These are phyloP conservation scores for Periophthalmus magnuspinnatus DNA, from an alignment of 2,797 vertebrate species.

Conservation along the genomic window DNA sequence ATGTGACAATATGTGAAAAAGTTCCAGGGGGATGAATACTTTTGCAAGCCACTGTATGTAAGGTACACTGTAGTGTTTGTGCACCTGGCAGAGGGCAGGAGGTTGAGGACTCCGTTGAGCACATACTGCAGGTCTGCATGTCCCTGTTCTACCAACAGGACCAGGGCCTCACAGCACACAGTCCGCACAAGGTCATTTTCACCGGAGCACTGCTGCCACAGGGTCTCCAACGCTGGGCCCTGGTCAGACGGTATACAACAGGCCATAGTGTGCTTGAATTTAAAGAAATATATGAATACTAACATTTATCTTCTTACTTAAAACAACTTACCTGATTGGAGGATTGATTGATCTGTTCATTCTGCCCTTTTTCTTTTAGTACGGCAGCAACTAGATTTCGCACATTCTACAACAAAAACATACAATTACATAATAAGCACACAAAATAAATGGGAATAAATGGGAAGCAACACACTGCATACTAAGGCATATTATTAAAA, in stretches of 20 bases:
- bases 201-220: slow-evolving; percentile 92
- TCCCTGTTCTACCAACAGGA: slow-evolving; percentile 88
- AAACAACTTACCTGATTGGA: slow-evolving; percentile 79
- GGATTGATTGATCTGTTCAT: slow-evolving; percentile 78
- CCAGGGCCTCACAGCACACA: slow-evolving; percentile 86
- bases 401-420: slow-evolving; percentile 77
- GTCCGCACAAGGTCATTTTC: slow-evolving; percentile 81
- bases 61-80: not conserved
- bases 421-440: not conserved
- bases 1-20: no score
- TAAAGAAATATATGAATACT: not conserved
- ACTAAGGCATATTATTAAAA: no score
- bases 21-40: no score
- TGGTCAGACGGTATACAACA: slow-evolving; percentile 53
- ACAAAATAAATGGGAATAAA: not conserved
- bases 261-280: not conserved
- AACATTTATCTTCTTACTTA: not conserved
- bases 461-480: no score
- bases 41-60: no score
- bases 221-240: slow-evolving; percentile 85
- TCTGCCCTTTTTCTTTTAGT: slow-evolving; percentile 85
- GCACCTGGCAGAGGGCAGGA: slow-evolving; percentile 91
- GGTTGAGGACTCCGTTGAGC: slow-evolving; percentile 86
- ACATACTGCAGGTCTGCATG: slow-evolving; percentile 85
- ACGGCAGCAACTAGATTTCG: slow-evolving; percentile 85